Base-by-base conservation (phyloP, 2,113 vertebrate genomes). In the Suricata suricatta region DNA sequence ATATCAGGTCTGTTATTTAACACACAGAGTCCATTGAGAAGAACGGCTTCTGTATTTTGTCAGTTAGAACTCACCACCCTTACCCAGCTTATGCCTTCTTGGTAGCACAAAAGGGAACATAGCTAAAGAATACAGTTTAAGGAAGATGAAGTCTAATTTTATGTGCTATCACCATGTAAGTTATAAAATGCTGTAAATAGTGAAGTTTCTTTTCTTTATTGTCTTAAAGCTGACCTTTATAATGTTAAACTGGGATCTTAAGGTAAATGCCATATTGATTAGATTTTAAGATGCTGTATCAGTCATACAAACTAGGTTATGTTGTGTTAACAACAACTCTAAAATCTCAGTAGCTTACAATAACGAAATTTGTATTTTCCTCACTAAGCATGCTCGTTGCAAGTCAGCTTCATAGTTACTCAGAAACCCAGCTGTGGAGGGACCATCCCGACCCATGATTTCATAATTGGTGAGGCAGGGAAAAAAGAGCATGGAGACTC, bases 221-320 rank as follows among this genome's bases (percentile, higher is more conserved):
- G 31, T 82, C 90, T 91, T 92, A 17, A 83, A 54, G 5, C 81
- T 92, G 52, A 63, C 38, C 16, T 89, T 85, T 95, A 41, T 63
- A 93, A 71, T 80, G 50, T 86, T 93, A 64, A 81, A 13, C 52
- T 93, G 81, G 27, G 11, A 77, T 69, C 52, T 33, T 60, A 85
- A 87, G 31, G 35, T 47, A 86, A 95, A 85, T 33, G 12, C 12
- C 17, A 9, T 47, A 9, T 47, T 66, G 50, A 23, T 71, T 81
- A 76, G 44, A 64, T 85, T 95, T 77, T 50, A 76, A 80, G 41
- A 50, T 31, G 29, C 41, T 57, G 0, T 74, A 19, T 74, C 77
- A n/a, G n/a, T 63, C n/a, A 68, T 64, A 13, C 13, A 63, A 71
- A n/a, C 10, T 50, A 83, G 64, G 23, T 77, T 93, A 47, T 50